Evolutionary conservation across 2,797 vertebrate genomes (phyloP).

Genomic region (Onychomys leucogaster): DNA sequence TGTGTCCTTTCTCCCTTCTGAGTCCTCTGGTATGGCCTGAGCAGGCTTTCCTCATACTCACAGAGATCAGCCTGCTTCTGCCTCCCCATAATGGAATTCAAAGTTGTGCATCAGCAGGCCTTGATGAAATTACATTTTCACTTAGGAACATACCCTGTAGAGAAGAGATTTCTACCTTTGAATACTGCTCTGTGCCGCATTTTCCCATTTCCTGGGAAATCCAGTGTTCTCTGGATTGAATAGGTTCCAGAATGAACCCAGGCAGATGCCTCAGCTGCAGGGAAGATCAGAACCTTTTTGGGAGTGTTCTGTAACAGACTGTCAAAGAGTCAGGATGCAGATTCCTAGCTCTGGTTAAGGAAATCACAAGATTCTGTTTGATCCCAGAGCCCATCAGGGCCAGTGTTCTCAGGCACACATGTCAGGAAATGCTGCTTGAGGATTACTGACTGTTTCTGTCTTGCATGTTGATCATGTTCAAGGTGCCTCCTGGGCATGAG

Average conservation of each 20-base stretch:
- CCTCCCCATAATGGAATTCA: too few species aligned
- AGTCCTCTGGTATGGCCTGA: too few species aligned
- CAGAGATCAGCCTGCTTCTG: too few species aligned
- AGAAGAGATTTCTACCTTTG: too few species aligned
- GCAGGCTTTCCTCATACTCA: too few species aligned
- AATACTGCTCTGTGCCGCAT: too few species aligned
- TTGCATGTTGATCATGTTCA: neutral
- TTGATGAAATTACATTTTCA: too few species aligned
- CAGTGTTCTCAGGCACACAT: neutral
- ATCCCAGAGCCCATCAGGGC: too few species aligned
- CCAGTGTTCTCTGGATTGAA: neutral
- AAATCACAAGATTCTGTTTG: neutral
- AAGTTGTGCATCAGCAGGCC: too few species aligned
- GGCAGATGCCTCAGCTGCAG: neutral
- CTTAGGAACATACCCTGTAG: too few species aligned
- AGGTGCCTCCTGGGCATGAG: neutral
- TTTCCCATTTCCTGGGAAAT: too few species aligned
- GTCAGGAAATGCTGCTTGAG: neutral
- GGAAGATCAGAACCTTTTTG: neutral
- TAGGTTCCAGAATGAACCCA: neutral
- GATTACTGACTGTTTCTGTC: neutral
- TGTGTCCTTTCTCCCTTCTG: too few species aligned
- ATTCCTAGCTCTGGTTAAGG: neutral
- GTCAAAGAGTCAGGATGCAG: neutral
- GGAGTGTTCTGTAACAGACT: neutral